Percentiles rank a stretch among this genome's conserved stretches.
Conservation (phyloP, 2,113 vertebrate species). For the Ammodytes dubius region DNA sequence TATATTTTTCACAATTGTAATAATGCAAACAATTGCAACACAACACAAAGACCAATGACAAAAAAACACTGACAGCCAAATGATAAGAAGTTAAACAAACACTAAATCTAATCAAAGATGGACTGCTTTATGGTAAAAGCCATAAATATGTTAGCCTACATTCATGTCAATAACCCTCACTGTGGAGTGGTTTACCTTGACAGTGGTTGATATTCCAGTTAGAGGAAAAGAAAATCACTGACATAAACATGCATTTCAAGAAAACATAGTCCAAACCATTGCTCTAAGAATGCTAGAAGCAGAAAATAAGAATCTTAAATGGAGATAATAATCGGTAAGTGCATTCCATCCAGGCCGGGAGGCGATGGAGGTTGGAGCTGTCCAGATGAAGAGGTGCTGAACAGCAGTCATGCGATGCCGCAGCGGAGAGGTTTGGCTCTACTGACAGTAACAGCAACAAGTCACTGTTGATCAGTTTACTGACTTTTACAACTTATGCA, state of each 20-base stretch:
- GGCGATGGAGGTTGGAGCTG: slow-evolving; percentile 83
- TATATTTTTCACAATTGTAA: slow-evolving; percentile 86
- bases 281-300: slow-evolving; percentile 84
- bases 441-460: slow-evolving; percentile 66
- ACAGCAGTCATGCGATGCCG: slow-evolving; percentile 78
- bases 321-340: slow-evolving; percentile 80
- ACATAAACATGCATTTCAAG: slow-evolving; percentile 86
- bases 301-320: slow-evolving; percentile 80
- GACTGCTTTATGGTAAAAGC: slow-evolving; percentile 78
- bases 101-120: slow-evolving; percentile 79
- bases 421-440: slow-evolving; percentile 64
- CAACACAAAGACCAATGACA: slow-evolving; percentile 86
- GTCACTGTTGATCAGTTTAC: slow-evolving; percentile 59
- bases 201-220: slow-evolving; percentile 73
- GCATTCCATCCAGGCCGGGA: slow-evolving; percentile 80
- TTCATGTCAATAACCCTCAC: slow-evolving; percentile 79
- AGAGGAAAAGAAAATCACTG: slow-evolving; percentile 72
- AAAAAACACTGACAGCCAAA: slow-evolving; percentile 83
- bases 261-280: slow-evolving; percentile 77
- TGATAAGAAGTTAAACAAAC: slow-evolving; percentile 79
- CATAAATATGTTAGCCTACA: slow-evolving; percentile 81
- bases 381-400: slow-evolving; percentile 83
- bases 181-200: slow-evolving; percentile 56
- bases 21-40: slow-evolving; percentile 82
- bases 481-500: slow-evolving; percentile 72